Conservation (phyloP, 2,113 vertebrate genomes). For the Cyprinus carpio region DNA sequence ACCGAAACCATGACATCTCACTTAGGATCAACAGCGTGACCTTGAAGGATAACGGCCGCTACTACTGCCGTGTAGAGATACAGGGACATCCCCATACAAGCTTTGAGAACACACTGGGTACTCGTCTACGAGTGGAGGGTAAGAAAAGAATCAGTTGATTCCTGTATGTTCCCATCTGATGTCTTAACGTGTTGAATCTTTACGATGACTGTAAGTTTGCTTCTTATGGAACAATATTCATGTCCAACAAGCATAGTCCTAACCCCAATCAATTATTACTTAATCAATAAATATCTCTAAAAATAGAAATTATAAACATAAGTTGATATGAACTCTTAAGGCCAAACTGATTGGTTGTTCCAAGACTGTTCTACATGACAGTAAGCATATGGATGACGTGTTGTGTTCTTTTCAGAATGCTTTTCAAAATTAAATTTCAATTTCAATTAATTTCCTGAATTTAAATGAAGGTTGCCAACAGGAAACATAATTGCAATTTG, state of each 20-base stretch:
- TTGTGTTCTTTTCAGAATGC: no score
- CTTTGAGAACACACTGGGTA: constrained; percentile 88
- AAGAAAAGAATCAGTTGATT: constrained; percentile 6
- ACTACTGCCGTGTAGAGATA: constrained; percentile 90
- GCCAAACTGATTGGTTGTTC: neutral
- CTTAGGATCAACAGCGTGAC: constrained; percentile 82
- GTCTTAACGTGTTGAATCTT: neutral
- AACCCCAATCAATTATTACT: neutral
- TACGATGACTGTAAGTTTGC: neutral
- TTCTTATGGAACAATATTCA: neutral
- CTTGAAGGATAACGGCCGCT: constrained; percentile 84
- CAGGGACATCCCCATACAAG: constrained; percentile 78
- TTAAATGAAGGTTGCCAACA: no score
- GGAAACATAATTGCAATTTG: no score
- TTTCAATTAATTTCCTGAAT: no score
- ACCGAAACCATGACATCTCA: constrained; percentile 85
- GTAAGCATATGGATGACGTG: no score
- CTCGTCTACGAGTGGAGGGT: constrained; percentile 85
- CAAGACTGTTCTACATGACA: neutral
- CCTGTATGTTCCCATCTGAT: neutral
- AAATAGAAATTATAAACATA: neutral
- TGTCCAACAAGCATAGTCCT: neutral
- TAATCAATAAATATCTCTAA: neutral
- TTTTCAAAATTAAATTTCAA: no score
- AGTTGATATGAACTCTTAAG: neutral